Evolutionary conservation across 2,797 vertebrate genomes (phyloP).

Genomic region (Thripadectes ignobilis): DNA sequence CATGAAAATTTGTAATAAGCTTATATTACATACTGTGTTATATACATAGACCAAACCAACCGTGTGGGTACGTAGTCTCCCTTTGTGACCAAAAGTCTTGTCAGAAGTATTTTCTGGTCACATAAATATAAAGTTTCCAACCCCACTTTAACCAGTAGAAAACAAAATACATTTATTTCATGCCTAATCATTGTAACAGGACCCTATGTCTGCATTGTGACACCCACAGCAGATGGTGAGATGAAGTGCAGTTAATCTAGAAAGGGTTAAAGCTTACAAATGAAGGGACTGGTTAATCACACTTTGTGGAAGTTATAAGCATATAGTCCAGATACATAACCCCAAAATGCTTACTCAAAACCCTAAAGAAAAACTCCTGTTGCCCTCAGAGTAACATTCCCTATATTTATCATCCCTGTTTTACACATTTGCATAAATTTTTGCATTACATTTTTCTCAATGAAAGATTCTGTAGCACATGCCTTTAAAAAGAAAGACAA

Average conservation of each 20-base stretch:
- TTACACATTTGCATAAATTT: background rate
- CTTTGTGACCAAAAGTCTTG: constrained; percentile 5
- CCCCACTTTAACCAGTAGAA: constrained; percentile 21
- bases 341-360: background rate
- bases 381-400: background rate
- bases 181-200: constrained; percentile 45
- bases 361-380: background rate
- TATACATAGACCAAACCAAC: background rate
- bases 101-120: constrained; percentile 52
- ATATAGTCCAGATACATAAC: background rate
- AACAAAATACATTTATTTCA: constrained; percentile 47
- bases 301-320: background rate
- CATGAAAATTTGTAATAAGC: background rate
- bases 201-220: constrained; percentile 6
- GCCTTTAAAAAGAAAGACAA: background rate
- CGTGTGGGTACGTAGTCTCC: background rate
- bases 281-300: background rate
- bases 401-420: background rate
- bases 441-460: background rate
- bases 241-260: background rate
- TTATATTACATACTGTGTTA: background rate
- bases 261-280: constrained; percentile 18
- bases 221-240: background rate
- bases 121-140: constrained; percentile 33
- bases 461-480: background rate